Conservation (phyloP, 2,113 vertebrate genomes). For the Tenebrosternarchus preto region DNA sequence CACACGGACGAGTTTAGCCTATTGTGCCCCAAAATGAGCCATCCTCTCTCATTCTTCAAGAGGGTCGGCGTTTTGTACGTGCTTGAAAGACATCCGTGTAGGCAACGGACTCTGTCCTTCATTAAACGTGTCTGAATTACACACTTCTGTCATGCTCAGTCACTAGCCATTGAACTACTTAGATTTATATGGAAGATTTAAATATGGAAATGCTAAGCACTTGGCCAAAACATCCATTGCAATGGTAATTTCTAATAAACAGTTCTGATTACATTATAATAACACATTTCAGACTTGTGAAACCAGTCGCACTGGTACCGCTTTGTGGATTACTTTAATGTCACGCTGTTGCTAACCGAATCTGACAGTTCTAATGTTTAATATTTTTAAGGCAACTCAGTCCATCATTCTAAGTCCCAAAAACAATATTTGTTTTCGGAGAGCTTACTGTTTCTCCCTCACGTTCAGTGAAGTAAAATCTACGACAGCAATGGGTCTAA, state of each 20-base stretch:
- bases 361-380: conserved; percentile 37
- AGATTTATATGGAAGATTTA: conserved; percentile 51
- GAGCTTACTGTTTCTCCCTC: not conserved
- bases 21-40: conserved; percentile 53
- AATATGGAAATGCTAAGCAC: conserved; percentile 51
- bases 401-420: not conserved
- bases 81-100: conserved; percentile 44
- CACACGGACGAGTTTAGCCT: conserved; percentile 39
- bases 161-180: conserved; percentile 32
- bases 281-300: conserved; percentile 47
- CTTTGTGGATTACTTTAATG: conserved; percentile 21
- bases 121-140: conserved; percentile 59
- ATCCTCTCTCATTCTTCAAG: conserved; percentile 47
- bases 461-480: too few species aligned
- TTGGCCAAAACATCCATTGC: conserved; percentile 51
- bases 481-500: not conserved
- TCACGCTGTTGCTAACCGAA: conserved; percentile 42
- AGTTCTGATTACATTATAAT: conserved; percentile 61
- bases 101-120: conserved; percentile 52
- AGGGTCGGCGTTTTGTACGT: conserved; percentile 44
- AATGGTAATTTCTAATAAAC: conserved; percentile 62
- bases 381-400: not conserved
- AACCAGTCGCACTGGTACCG: conserved; percentile 25
- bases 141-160: conserved; percentile 47
- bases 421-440: not conserved